Base-by-base conservation (phyloP, 2,888 invertebrate species). In the Caenorhabditis wallacei region DNA sequence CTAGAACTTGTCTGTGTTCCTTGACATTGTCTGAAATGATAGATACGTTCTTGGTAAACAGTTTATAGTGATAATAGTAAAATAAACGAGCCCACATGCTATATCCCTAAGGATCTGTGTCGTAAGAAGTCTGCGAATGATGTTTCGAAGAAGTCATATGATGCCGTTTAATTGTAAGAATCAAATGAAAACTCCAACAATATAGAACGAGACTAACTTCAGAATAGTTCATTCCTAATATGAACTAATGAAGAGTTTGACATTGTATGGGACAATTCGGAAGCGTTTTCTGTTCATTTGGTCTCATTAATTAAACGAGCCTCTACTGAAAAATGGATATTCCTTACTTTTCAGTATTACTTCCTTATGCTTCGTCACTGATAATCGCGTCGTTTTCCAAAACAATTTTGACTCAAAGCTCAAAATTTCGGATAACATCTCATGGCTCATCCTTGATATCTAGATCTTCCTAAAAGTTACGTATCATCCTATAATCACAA, bases 401-500 rank as follows among this genome's bases (percentile, higher is more conserved):
- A 26, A 35, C 30, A 30, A n/a, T 18, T 64, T 51, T 51, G 64
- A 20, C 48, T 13, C 16, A 30, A 48, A 70, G 48, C 46, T 10
- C 30, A 51, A 11, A 26, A 51, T 46, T 61, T 61, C n/a, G 46
- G 13, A 13, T 26, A 10, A 59, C 16, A 54, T 26, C 56, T 10
- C 20, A 30, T n/a, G 24, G 59, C 37, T 51, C 30, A 75, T 63
- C 53, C 20, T 10, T 1, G 43, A 2, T 30, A 57, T 66, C 56
- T 20, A 57, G 66, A 63, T 26, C 69, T 69, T 70, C 78, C 63
- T 69, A 63, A 70, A 78, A 69, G 69, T 69, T 61, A 78, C 69
- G 61, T 70, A 68, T 46, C 61, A 78, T 53, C 78, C 53, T 4
- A 40, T 16, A 48, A 57, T 64, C 48, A 8, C n/a, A 1, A 7